These are phyloP conservation scores for Barypeithes pellucidus DNA, from an alignment of 2,888 invertebrate species.

Conservation along the genomic window DNA sequence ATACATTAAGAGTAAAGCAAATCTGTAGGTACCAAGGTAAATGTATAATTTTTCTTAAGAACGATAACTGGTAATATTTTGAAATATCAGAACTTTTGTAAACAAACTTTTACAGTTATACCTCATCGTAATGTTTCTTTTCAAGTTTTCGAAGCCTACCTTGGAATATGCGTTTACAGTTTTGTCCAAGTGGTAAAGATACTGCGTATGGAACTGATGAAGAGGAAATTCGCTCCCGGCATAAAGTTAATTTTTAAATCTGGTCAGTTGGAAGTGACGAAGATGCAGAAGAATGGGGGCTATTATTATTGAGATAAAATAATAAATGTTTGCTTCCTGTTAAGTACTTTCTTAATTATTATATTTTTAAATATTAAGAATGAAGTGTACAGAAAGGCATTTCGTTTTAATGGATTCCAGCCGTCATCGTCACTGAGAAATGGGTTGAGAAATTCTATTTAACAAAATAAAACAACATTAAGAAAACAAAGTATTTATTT, in stretches of 20 bases:
- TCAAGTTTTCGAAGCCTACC: conserved; percentile 42
- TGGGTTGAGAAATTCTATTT: too few relatives aligned
- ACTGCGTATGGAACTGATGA: conserved; percentile 13
- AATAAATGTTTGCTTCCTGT: background rate
- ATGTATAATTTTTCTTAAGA: too few relatives aligned
- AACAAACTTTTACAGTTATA: too few relatives aligned
- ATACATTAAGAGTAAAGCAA: too few relatives aligned
- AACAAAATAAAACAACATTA: conserved; percentile 47
- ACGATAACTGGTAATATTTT: too few relatives aligned
- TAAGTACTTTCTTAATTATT: background rate
- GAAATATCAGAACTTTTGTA: too few relatives aligned
- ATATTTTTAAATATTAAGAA: too few relatives aligned
- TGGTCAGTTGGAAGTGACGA: background rate
- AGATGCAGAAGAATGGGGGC: background rate
- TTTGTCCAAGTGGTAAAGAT: conserved; percentile 26
- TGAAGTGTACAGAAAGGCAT: too few relatives aligned
- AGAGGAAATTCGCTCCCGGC: conserved; percentile 5
- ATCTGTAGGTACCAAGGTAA: too few relatives aligned
- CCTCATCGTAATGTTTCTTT: too few relatives aligned
- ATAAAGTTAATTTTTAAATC: conserved; percentile 8
- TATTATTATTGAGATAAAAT: background rate
- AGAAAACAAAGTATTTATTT: conserved; percentile 51
- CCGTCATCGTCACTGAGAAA: too few relatives aligned
- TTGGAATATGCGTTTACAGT: conserved; percentile 31
- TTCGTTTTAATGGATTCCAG: too few relatives aligned